Evolutionary conservation across 2,797 vertebrate genomes (phyloP), one percentile per base, ranked within the genome.

Genomic region (Sebastes hopkinsi): DNA sequence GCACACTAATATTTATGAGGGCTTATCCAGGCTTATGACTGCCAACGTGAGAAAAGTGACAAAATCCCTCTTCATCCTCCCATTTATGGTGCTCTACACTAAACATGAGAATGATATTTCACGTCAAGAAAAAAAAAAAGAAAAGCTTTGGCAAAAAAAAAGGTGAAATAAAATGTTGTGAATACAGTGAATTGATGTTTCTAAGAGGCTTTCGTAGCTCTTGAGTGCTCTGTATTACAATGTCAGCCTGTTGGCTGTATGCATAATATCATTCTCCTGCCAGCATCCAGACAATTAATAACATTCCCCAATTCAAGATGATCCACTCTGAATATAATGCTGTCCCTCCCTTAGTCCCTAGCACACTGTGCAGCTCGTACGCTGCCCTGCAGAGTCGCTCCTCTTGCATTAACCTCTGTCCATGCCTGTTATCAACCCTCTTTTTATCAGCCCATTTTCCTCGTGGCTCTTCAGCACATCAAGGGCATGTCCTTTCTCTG

Each of bases 1-100:
- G 46, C 82, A 82, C 72, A 87, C 85, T 92, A 88, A 94, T 94
- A 94, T 94, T 94, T 94, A 92, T 92, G 87, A 90, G 83, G 80
- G 92, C 90, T 95, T 90, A 92, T 94, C 91, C 92, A 42, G 90
- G 92, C 92, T 93, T 93, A 91, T 68, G 82, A 75, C 87, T 92
- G 89, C 87, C 91, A 92, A 89, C 85, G 84, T 91, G 89, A 88
- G 81, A 89, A 88, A 92, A 91, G 87, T 91, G 89, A 88, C 90
- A 90, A 89, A 94, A 95, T 92, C 93, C 91, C 60, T 54, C 79
- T 87, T 95, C 84, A 93, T 93, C 94, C 93, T 83, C 82, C 82
- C 87, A 85, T 94, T 94, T 89, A 81, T 77, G 68, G 62, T 72
- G 14, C 82, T 90, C 69, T 9, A 82, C 60, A 70, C 85, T 84